Base-by-base conservation (phyloP, 2,888 invertebrate genomes). In the Cephus runcator region DNA sequence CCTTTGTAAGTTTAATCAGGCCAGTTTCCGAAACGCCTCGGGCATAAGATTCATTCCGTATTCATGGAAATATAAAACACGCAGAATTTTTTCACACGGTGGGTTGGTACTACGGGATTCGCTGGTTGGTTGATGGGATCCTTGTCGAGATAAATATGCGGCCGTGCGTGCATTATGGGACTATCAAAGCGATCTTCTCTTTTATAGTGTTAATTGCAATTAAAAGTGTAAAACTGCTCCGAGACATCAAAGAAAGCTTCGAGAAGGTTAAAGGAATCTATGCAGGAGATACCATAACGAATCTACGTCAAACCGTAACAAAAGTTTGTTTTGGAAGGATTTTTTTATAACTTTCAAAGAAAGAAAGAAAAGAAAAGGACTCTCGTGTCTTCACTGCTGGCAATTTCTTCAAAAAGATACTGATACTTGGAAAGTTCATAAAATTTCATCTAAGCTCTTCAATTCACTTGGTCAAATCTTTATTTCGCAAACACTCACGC, bases 211-310 rank as follows among this genome's bases (percentile, higher is more conserved):
- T 75, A 75, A 75, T 84, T 83, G 83, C 83, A 83, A 84, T 85
- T 85, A 83, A 82, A 83, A 83, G 81, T 82, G 82, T 81, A 81
- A 84, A 85, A 83, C 77, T 78, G 80, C 78, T 78, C 76, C 79
- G 74, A 73, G 75, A 83, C 80, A 80, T 83, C 81, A 84, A 85
- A 83, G 80, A 35, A 69, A n/a, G 56, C 69, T 31, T 33, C 34
- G 23, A 68, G 71, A 75, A 69, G 33, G 76, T 34, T 33, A 30
- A 69, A 73, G 75, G 36, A 76, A 69, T 73, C 74, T 76, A 69
- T 75, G 69, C 68, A 40, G 34, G 35, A 73, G 40, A 56, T 34
- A 76, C 36, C 4, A 12, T 23, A 73, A 73, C 40, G 69, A 68
- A 15, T 40, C 15, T 12, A 40, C 12, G 15, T 1, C 4, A 12